Conservation (phyloP, 2,888 invertebrate genomes). For the Dicyrtomina minuta region DNA sequence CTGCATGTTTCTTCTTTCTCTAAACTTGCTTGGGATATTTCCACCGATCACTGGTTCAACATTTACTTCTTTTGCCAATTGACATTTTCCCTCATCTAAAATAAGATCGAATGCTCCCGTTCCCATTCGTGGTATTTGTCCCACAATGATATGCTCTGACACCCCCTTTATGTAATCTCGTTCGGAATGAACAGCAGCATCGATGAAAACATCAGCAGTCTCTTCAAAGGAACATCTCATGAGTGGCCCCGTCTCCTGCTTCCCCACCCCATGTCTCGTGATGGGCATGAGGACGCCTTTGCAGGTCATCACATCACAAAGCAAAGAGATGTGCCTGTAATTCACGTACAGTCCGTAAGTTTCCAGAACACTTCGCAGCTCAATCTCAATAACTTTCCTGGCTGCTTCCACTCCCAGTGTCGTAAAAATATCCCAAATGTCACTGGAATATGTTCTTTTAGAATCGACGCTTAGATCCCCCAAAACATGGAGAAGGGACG, state of each 20-base stretch:
- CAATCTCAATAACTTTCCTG: constrained; percentile 97
- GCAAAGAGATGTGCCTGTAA: constrained; percentile 96
- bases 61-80: too few relatives aligned
- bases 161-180: constrained; percentile 97
- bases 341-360: constrained; percentile 99
- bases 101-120: constrained; percentile 92
- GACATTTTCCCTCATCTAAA: constrained; percentile 97
- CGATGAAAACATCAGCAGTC: constrained; percentile 97
- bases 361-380: constrained; percentile 98
- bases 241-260: constrained; percentile 95
- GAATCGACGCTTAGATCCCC: constrained; percentile 98
- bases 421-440: constrained; percentile 99
- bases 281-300: constrained; percentile 99
- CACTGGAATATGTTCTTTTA: constrained; percentile 94
- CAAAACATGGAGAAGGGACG: constrained; percentile 95
- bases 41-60: too few relatives aligned
- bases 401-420: constrained; percentile 98
- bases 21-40: too few relatives aligned
- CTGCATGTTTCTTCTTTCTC: too few relatives aligned
- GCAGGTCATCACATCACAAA: constrained; percentile 99
- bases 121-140: constrained; percentile 79
- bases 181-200: constrained; percentile 97
- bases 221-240: constrained; percentile 99
- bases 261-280: constrained; percentile 99
- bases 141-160: constrained; percentile 99